Evolutionary conservation across 2,797 vertebrate genomes (phyloP), one percentile per base, ranked within the genome.

Genomic region (Philypnodon macrostomus): DNA sequence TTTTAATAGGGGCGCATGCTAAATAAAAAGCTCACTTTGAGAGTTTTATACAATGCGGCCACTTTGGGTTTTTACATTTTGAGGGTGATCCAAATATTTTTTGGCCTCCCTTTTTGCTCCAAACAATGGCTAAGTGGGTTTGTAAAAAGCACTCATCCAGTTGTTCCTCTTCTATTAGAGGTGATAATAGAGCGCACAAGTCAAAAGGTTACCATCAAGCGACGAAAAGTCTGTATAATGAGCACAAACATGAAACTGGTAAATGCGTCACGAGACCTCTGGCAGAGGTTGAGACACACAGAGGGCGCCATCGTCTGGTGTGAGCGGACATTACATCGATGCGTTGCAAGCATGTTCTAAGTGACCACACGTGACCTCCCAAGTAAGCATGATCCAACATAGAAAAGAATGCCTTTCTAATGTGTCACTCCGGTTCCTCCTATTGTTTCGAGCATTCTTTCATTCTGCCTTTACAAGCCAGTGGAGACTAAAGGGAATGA

Each of bases 21-120:
- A 88, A 90, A 90, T 90, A 88, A 88, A n/a, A 89, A 87, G 75
- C 67, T 75, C 69, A 70, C 75, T 87, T 87, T 87, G 79, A 88
- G 79, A 73, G 82, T 41, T 84, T 79, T 77, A 66, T 75, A 84
- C 78, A 80, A 79, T 85, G 80, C 81, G 86, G 87, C 79, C 79
- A 61, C 75, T 73, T 63, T 47, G 57, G 81, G 67, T 76, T 47
- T 85, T 87, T 86, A 83, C n/a, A n/a, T 83, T 77, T 71, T 86
- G 77, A 85, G 85, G 75, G 70, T 70, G 53, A 80, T 69, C 72
- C 77, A 85, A 87, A 73, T 80, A 85, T 80, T 73, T n/a, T 65
- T 67, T 59, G 73, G 75, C 77, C 80, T 86, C 79, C 69, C n/a
- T n/a, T n/a, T 74, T 58, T 47, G 45, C 67, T 60, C 74, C 56